Base-by-base conservation (phyloP, 2,888 invertebrate species). In the Amiota mariae region DNA sequence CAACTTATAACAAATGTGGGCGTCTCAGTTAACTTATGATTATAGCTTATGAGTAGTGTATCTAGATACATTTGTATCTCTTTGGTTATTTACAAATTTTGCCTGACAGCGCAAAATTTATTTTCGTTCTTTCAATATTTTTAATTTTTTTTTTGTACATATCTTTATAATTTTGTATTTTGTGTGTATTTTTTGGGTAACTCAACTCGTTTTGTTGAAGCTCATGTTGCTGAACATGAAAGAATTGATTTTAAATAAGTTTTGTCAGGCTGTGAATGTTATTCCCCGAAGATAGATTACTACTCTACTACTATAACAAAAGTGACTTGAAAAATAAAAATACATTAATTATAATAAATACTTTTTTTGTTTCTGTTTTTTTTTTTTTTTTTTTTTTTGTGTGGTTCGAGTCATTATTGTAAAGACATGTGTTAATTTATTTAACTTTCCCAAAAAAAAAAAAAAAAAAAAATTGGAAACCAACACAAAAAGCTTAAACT, bases 361-460 rank as follows among this genome's bases (percentile, higher is more conserved):
- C 70, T 75, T 78, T 36, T 63, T 46, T 57, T 70, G 56, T 63
- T 72, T 67, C 47, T 59, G 3, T 78, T 15, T 64, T 24, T 56
- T 71, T 66, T 61, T 71, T 61, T 57, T 59, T 61, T 61, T 49
- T 12, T 11, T 10, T 2, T 3, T 10, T 71, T 71, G 20, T 18
- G 46, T 57, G 73, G 73, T 73, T 63, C 24, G 77, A 81, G 78
- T 82, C 82, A 86, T 86, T 83, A 85, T 70, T 76, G 77, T 75
- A 80, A 79, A 86, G 79, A 86, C 83, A 83, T 83, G 83, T 86
- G 83, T 86, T 86, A 84, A 84, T 86, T 86, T 84, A 84, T 84
- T 86, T 85, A 86, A 86, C 83, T 84, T 84, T 84, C 84, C 80
- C 84, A 78, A 85, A 82, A 81, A 67, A 15, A 49, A 20, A 20